Conservation (phyloP, 2,888 invertebrate species). For the Laspeyria flexula region DNA sequence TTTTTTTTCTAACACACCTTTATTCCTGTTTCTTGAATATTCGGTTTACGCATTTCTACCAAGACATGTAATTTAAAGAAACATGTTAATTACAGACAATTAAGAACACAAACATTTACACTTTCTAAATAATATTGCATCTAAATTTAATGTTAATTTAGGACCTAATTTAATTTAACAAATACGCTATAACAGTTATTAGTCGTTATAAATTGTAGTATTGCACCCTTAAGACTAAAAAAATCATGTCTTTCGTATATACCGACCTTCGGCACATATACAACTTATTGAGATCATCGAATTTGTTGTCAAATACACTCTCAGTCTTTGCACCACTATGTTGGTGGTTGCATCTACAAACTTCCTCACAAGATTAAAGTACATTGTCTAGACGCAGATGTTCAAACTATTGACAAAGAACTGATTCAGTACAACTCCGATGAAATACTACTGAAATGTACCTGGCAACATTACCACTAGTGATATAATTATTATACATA, state of each 20-base stretch:
- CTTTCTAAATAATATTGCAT: conserved; percentile 6
- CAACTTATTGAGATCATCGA: conserved; percentile 44
- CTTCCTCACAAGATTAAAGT: neutral
- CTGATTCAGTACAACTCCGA: conserved; percentile 49
- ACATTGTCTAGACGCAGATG: neutral
- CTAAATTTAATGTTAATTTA: conserved; percentile 12
- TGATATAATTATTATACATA: conserved; percentile 40
- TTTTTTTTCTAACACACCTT: too few relatives aligned
- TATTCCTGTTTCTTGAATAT: too few relatives aligned
- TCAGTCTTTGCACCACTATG: conserved; percentile 33
- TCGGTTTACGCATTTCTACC: too few relatives aligned
- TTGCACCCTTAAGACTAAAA: conserved; percentile 42
- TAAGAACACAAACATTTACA: conserved; percentile 1
- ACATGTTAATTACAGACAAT: too few relatives aligned
- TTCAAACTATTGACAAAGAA: conserved; percentile 29
- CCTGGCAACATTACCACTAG: conserved; percentile 48
- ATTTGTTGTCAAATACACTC: conserved; percentile 45
- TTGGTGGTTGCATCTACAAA: neutral
- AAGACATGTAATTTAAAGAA: too few relatives aligned
- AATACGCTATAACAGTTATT: conserved; percentile 22
- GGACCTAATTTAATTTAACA: conserved; percentile 15
- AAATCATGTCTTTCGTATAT: conserved; percentile 34
- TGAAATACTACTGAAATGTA: conserved; percentile 47
- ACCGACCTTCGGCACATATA: conserved; percentile 23
- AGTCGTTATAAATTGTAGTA: conserved; percentile 34